Evolutionary conservation across 2,113 vertebrate genomes (phyloP), one percentile per base, ranked within the genome.

Genomic region (Edolisoma coerulescens): DNA sequence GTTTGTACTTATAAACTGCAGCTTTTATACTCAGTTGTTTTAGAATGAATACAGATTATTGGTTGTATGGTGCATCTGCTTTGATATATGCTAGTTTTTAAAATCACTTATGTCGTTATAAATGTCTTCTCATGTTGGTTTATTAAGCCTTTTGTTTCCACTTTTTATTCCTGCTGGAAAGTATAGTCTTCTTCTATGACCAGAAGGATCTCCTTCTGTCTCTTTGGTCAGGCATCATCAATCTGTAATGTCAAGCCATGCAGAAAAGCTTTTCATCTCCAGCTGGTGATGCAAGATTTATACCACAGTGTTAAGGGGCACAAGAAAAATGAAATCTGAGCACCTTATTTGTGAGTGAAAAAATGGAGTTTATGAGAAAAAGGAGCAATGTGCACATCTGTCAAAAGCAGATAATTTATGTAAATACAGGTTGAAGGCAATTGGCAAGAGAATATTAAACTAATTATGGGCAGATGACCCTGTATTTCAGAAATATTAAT

Each of bases 221-320:
- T 96, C 81, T 93, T 89, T 70, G 81, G 80, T 97, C 80, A 94
- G 88, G 92, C 83, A 50, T 96, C 97, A 96, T 97, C 95, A 97
- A 93, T 98, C 97, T 97, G 77, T 86, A 81, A 87, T 94, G 95
- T 97, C 94, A 97, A 95, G 69, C 88, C 74, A 94, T 56, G 97
- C 41, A 96, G 95, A 97, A 95, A 80, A 94, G 54, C 91, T 89
- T 96, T 97, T 95, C 59, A 28, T 97, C 54, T 97, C 91, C 97
- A 97, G 94, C 96, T 98, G 96, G 94, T 93, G 71, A 95, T 87
- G 95, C 52, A 95, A 86, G 95, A 95, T 97, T 97, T 97, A 94
- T 95, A 89, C 85, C 69, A 74, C 63, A 92, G 52, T 70, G 87
- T 96, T 91, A 87, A 93, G 85, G 69, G 89, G 35, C 85, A 84